Evolutionary conservation across 2,797 vertebrate species (phyloP), one percentile per base, ranked within the genome.

Genomic region (Hemitrygon akajei): DNA sequence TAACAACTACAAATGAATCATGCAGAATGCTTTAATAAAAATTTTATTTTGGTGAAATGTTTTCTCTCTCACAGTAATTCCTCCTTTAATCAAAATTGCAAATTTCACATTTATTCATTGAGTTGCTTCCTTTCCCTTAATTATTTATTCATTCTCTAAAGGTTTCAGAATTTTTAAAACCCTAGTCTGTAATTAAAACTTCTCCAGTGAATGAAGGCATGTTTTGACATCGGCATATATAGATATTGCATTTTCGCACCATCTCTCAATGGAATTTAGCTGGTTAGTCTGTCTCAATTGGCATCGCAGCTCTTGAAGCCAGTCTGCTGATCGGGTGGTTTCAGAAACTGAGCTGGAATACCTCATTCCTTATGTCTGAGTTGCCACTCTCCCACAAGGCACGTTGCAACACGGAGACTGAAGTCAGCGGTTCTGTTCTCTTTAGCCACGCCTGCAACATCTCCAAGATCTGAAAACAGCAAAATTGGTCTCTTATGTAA

Each of bases 321-420:
- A n/a, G 84, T 34, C 60, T 87, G 84, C 63, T 16, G 58, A 18
- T 16, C 58, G 16, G 2, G 34, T 73, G 30, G 58, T 22, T 40
- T 94, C 71, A 94, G 77, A 94, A 94, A 10, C 34, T 81, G 84
- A 94, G 94, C 34, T 93, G 93, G 76, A 94, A 94, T 37, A 94
- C 93, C 20, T 69, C 60, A 69, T 94, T 94, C 63, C 91, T 91
- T 69, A 94, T 94, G 37, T 94, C 94, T 7, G 94, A 40, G 37
- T 94, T 93, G 2, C 86, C 76, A 27, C 93, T 82, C 27, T 66
- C 76, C 81, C 66, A 89, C 34, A 94, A 79, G 0, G 63, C 94
- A 37, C 37, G 37, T 84, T 92, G 93, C n/a, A 93, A 84, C 2
- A 47, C 27, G 7, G 79, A 30, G 20, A 27, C 75, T 81, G 34